Conservation (phyloP, 2,113 vertebrate species). For the Sorex araneus region DNA sequence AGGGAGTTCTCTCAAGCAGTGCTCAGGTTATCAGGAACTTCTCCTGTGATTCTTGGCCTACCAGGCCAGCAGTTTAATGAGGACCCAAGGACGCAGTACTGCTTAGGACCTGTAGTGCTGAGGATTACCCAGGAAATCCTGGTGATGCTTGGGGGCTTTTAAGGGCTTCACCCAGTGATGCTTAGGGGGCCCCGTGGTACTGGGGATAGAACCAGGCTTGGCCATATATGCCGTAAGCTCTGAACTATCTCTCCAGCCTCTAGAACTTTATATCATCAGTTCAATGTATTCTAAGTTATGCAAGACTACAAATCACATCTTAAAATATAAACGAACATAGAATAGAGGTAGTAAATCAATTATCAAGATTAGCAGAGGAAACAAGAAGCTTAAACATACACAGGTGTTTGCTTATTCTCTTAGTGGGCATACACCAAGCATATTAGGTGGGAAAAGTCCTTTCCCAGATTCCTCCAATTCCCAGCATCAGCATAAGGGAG, state of each 20-base stretch:
- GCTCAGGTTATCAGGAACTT: no score
- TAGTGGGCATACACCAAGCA: background rate
- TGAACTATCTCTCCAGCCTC: background rate
- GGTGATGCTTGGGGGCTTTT: background rate
- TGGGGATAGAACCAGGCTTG: background rate
- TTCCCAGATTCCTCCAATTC: background rate
- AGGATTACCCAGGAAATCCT: no score
- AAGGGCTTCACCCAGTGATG: background rate
- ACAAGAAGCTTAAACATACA: background rate
- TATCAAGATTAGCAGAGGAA: background rate
- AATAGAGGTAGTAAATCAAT: background rate
- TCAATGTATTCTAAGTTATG: constrained; percentile 30
- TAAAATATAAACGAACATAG: background rate
- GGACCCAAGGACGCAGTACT: no score
- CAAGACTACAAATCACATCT: constrained; percentile 19
- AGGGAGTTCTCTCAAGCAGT: no score
- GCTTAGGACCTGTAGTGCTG: no score
- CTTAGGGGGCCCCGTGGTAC: background rate
- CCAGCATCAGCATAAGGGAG: background rate
- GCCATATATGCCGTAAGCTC: no score
- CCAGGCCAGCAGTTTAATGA: no score
- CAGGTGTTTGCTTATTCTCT: no score
- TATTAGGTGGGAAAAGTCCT: background rate
- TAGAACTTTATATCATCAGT: background rate
- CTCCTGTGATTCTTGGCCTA: no score